Conservation (phyloP, 2,113 vertebrate genomes). For the Amblyopsis rosae region DNA sequence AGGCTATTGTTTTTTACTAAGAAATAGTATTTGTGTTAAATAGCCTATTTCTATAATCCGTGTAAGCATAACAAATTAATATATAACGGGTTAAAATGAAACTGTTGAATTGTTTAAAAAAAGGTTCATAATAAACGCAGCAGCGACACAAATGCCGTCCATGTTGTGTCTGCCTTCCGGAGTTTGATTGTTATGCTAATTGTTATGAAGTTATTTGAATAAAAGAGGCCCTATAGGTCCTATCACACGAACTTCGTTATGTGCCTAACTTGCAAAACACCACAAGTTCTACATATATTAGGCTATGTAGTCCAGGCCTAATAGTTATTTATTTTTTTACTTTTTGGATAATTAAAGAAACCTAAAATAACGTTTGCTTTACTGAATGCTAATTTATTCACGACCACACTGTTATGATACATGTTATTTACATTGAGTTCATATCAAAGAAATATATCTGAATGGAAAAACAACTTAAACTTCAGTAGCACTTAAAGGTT, state of each 20-base stretch:
- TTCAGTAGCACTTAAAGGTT: conserved; percentile 40
- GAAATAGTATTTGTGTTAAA: neutral
- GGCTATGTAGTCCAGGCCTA: neutral
- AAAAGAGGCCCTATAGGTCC: neutral
- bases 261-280: conserved; percentile 1
- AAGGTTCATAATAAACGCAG: neutral
- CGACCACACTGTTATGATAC: conserved; percentile 64
- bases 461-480: conserved; percentile 38
- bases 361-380: conserved; percentile 14
- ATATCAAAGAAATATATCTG: conserved; percentile 44
- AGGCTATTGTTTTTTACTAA: neutral
- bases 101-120: neutral
- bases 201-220: neutral
- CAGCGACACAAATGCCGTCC: neutral
- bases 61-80: neutral
- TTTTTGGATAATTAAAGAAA: conserved; percentile 26
- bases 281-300: neutral
- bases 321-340: neutral
- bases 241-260: neutral
- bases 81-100: neutral
- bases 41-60: neutral
- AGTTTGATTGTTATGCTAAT: conserved; percentile 52
- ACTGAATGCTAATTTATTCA: conserved; percentile 47
- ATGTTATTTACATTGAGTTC: conserved; percentile 63
- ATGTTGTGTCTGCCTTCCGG: conserved; percentile 56